A percentile compares a stretch with the other conserved stretches of the same genome.
phyloP scores from a whole-genome alignment of 2,888 invertebrate species.

The Rhorus exstirpatorius region DNA sequence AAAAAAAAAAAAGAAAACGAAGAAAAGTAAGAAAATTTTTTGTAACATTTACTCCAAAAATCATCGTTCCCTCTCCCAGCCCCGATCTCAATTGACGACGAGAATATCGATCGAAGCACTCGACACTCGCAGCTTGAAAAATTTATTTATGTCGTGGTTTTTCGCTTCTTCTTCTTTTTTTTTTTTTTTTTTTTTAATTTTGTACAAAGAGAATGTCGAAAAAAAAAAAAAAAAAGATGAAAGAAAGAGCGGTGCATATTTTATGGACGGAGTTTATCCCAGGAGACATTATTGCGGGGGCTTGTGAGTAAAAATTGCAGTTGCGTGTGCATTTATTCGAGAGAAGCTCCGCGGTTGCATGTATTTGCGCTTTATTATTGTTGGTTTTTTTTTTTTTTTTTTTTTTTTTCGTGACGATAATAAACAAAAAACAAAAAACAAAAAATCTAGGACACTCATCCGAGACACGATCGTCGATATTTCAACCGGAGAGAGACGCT shows the following conservation, averaged over 20 bases:
- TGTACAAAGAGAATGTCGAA: neutral
- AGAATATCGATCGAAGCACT: constrained; percentile 49
- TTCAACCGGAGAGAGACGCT: constrained; percentile 31
- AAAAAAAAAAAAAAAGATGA: too few relatives aligned
- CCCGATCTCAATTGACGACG: neutral
- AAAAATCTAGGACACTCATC: constrained; percentile 32
- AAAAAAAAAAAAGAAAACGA: neutral
- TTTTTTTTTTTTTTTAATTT: constrained; percentile 10
- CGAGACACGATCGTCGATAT: constrained; percentile 36
- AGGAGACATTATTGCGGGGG: too few relatives aligned
- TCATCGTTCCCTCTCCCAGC: neutral
- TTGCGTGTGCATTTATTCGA: too few relatives aligned
- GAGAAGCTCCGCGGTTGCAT: constrained; percentile 42
- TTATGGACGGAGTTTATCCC: too few relatives aligned
- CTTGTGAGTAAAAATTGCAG: too few relatives aligned
- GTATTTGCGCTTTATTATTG: constrained; percentile 46
- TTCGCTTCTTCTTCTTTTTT: constrained; percentile 24
- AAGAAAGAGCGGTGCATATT: too few relatives aligned
- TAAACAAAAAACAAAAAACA: constrained; percentile 11
- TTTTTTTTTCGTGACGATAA: constrained; percentile 47
- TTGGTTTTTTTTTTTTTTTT: too few relatives aligned
- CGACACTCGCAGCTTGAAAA: constrained; percentile 65
- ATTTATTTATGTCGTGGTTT: constrained; percentile 40
- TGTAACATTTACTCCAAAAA: neutral
- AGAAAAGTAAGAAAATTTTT: neutral